Evolutionary conservation across 2,797 vertebrate species (phyloP), one percentile per base, ranked within the genome.

Genomic region (Thunnus albacares): DNA sequence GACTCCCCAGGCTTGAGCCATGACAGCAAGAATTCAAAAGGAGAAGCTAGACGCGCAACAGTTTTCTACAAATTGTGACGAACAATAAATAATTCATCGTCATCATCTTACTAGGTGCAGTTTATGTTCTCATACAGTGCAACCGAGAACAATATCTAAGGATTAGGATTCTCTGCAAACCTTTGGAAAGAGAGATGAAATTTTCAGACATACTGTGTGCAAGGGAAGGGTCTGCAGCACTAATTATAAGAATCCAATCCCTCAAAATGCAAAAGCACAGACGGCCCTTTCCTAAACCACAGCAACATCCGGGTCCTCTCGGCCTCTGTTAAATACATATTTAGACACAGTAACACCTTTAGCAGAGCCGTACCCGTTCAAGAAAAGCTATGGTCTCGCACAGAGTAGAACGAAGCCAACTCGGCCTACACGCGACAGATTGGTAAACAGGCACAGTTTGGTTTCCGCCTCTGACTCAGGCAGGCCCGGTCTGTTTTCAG

Each of bases 341-440:
- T 60, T 55, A 69, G 35, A 74, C 56, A 75, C 18, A 62, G 38
- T 43, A 53, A 82, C 80, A 69, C 69, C 64, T 73, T 74, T n/a
- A 64, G 67, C 58, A 70, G 22, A 38, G 55, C 73, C 43, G 26
- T 68, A 67, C 52, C 6, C 65, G 60, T 69, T 84, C 51, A 69
- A 82, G 58, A 81, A 81, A 80, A 5, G n/a, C 13, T 22, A 60
- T 10, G 30, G 55, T 71, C 49, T 82, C 24, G 8, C 59, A 55
- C 56, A 8, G 7, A 80, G 51, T 20, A 22, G 22, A 77, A 41
- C 26, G 18, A 65, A 77, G 83, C 84, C 87, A 87, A 24, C 41
- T 69, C 78, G n/a, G 86, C 87, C 92, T 79, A 82, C 90, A 84
- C 81, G 81, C 61, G 79, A 89, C 90, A 87, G 86, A 87, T 62